These are phyloP conservation scores for Nomada ruficornis DNA, from an alignment of 2,888 invertebrate species.

Conservation along the genomic window DNA sequence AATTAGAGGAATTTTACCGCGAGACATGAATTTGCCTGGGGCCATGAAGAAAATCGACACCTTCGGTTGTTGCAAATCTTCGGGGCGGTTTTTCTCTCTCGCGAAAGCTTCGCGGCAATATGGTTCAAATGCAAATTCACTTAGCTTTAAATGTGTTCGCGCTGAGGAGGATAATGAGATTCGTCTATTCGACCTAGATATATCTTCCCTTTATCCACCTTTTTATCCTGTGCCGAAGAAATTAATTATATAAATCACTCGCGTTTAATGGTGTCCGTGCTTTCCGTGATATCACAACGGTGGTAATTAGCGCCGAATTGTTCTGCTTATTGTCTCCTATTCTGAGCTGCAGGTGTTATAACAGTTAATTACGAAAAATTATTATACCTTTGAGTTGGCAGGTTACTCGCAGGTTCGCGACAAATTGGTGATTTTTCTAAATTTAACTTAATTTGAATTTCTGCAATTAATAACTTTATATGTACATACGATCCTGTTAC, in stretches of 20 bases:
- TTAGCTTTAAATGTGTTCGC: constrained; percentile 24
- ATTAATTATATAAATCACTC: constrained; percentile 38
- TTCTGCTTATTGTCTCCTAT: not conserved
- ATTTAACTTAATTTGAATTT: too few relatives aligned
- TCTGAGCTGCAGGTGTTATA: constrained; percentile 17
- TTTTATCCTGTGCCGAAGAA: too few relatives aligned
- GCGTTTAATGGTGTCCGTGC: constrained; percentile 25
- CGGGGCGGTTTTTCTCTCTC: not conserved
- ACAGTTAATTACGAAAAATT: constrained; percentile 51
- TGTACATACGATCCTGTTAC: too few relatives aligned
- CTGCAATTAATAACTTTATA: too few relatives aligned
- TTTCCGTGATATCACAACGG: constrained; percentile 31
- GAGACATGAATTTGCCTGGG: constrained; percentile 7
- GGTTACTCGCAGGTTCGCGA: constrained; percentile 19
- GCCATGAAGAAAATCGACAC: not conserved
- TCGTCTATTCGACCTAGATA: constrained; percentile 25
- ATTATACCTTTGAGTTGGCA: constrained; percentile 17
- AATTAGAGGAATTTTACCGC: constrained; percentile 26
- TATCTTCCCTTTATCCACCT: not conserved
- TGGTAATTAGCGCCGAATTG: constrained; percentile 37
- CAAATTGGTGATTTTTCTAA: constrained; percentile 11
- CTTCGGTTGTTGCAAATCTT: not conserved
- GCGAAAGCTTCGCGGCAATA: not conserved
- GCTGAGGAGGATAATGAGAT: constrained; percentile 24
- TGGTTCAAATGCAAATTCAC: constrained; percentile 41